phyloP scores from a whole-genome alignment of 2,888 invertebrate genomes.

The Gasteruption jaculator region DNA sequence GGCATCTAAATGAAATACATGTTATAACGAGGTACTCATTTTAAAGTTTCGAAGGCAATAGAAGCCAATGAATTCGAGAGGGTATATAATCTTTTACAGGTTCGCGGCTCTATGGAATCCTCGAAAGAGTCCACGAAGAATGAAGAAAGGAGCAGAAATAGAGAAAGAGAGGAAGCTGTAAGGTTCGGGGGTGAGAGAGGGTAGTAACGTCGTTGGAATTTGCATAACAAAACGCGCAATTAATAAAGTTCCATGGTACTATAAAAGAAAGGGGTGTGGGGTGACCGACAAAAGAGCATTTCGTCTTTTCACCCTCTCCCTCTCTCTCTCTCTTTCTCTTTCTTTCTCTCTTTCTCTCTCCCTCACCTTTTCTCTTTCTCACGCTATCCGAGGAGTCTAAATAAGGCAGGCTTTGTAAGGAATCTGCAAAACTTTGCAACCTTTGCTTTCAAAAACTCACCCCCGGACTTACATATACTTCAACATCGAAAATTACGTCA shows the following conservation, averaged over 20 bases:
- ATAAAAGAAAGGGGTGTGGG: no score
- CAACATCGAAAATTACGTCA: no score
- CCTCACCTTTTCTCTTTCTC: constrained; percentile 14
- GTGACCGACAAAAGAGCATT: constrained; percentile 34
- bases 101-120: constrained; percentile 21
- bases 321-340: constrained; percentile 4
- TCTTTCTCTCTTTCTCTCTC: no score
- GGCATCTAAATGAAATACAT: no score
- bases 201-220: constrained; percentile 35
- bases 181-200: constrained; percentile 9
- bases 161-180: constrained; percentile 8
- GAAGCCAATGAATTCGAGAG: constrained; percentile 35
- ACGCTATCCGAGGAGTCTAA: constrained; percentile 4
- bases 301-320: constrained; percentile 13
- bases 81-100: constrained; percentile 44
- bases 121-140: constrained; percentile 16
- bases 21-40: no score
- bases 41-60: constrained; percentile 34
- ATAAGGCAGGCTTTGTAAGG: constrained; percentile 41
- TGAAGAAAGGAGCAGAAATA: constrained; percentile 12
- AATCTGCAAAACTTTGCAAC: constrained; percentile 41
- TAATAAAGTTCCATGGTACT: constrained; percentile 50
- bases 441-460: constrained; percentile 27
- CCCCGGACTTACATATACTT: no score
- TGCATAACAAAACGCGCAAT: constrained; percentile 51